Percentiles rank a stretch among this genome's conserved stretches.
phyloP scores from a whole-genome alignment of 2,797 vertebrate species.

The Pteropus rufus region DNA sequence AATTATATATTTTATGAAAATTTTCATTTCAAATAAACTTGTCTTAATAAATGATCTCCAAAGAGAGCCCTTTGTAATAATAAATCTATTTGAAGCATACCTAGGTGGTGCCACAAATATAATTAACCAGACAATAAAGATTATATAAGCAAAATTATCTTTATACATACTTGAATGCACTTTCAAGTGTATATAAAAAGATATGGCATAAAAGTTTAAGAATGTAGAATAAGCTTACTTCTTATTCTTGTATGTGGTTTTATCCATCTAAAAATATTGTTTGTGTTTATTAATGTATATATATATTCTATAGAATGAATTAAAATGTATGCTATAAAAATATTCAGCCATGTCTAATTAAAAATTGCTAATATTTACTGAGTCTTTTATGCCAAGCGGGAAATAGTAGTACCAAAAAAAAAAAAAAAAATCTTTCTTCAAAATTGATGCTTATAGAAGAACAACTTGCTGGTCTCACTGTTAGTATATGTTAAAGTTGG shows the following conservation, averaged over 20 bases:
- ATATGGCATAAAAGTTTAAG: background rate
- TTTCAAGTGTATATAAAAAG: background rate
- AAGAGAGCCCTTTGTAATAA: background rate
- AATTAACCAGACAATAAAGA: background rate
- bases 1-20: background rate
- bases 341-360: background rate
- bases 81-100: background rate
- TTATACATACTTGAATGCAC: background rate
- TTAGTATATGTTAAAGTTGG: background rate
- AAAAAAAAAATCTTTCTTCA: background rate
- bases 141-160: background rate
- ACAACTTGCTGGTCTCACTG: background rate
- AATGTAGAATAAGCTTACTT: background rate
- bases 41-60: background rate
- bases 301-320: background rate
- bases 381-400: background rate
- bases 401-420: background rate
- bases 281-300: background rate
- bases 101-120: background rate
- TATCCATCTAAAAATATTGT: background rate
- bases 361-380: background rate
- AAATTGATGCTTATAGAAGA: background rate
- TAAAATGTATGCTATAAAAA: background rate
- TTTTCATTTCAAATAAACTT: background rate
- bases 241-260: background rate